phyloP scores from a whole-genome alignment of 2,888 invertebrate species.

The Labia minor region DNA sequence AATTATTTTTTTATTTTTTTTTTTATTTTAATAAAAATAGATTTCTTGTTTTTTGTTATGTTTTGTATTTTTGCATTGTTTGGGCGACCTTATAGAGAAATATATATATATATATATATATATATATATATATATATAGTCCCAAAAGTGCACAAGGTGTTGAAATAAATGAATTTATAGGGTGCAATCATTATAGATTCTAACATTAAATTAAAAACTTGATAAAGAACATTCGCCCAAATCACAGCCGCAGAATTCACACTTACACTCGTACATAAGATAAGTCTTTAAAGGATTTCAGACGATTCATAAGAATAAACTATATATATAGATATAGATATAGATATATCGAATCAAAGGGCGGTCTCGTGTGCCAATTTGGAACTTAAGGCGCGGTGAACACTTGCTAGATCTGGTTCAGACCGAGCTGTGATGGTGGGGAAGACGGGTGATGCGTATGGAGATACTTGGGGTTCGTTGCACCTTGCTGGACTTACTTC shows the following conservation, averaged over 20 bases:
- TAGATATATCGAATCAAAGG: background rate
- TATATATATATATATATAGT: background rate
- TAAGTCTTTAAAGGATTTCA: background rate
- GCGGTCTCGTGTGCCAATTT: background rate
- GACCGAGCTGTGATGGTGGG: background rate
- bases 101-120: background rate
- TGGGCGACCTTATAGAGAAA: background rate
- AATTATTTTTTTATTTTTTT: background rate
- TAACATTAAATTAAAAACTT: background rate
- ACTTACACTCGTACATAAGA: background rate
- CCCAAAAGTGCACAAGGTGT: background rate
- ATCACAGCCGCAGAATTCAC: slow-evolving; percentile 4
- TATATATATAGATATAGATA: too few species aligned
- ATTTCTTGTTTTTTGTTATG: too few species aligned
- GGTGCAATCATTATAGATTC: background rate
- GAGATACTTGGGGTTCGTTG: slow-evolving; percentile 26
- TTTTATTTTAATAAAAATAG: background rate
- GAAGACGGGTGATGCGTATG: slow-evolving; percentile 25
- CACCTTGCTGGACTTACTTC: slow-evolving; percentile 29
- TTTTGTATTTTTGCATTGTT: background rate
- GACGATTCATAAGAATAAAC: too few species aligned
- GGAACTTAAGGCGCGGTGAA: background rate
- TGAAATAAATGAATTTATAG: background rate
- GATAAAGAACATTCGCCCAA: background rate
- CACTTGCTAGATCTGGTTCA: background rate